Conservation (phyloP, 2,113 vertebrate species). For the Diadophis punctatus region DNA sequence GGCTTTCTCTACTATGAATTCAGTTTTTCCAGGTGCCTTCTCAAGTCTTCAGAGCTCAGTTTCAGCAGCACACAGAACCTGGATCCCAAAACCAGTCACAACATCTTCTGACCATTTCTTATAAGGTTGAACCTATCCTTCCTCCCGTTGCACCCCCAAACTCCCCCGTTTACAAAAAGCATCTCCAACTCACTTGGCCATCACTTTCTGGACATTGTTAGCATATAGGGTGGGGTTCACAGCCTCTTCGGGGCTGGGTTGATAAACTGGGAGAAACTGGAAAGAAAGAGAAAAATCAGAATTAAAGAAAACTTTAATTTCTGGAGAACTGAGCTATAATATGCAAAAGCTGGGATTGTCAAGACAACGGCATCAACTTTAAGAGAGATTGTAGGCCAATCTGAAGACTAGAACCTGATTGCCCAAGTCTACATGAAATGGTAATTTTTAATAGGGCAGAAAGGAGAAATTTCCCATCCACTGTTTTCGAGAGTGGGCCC, state of each 20-base stretch:
- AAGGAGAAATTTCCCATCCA: background rate
- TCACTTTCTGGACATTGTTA: constrained; percentile 83
- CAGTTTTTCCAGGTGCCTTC: background rate
- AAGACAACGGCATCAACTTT: background rate
- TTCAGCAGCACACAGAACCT: background rate
- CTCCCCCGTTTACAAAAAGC: background rate
- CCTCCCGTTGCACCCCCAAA: no score
- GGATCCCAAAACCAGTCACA: background rate
- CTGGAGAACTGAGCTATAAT: background rate
- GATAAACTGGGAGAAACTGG: constrained; percentile 86
- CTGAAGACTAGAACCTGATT: background rate
- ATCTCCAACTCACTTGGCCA: constrained; percentile 78
- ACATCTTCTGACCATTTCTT: background rate
- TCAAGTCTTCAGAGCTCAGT: background rate
- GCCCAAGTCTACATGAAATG: background rate
- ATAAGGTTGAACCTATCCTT: background rate
- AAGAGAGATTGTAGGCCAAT: background rate
- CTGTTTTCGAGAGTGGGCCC: background rate
- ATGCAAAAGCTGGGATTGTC: background rate
- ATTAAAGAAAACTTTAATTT: background rate
- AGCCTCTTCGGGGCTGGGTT: constrained; percentile 77
- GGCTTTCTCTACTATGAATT: background rate
- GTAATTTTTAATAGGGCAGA: background rate
- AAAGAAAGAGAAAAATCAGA: constrained; percentile 9
- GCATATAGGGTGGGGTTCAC: constrained; percentile 78